Conservation (phyloP, 1,140 invertebrate genomes). For the Pseudomyrmex gracilis region DNA sequence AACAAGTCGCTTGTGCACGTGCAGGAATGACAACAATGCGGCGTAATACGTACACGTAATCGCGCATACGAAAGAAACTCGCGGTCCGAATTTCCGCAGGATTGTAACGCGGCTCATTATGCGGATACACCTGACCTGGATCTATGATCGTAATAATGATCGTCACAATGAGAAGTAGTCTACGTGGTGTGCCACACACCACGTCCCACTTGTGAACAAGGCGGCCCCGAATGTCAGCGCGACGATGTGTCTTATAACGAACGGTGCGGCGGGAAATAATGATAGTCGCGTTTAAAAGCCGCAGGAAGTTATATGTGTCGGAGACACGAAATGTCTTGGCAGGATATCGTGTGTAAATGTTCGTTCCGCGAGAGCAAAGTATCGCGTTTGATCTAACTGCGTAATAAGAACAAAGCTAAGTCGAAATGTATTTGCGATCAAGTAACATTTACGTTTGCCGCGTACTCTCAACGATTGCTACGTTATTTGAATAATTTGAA, state of each 20-base stretch:
- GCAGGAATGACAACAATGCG: slow-evolving; percentile 17
- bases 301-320: slow-evolving; percentile 67
- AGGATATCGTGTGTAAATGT: slow-evolving; percentile 60
- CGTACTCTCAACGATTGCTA: too few relatives aligned
- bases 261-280: slow-evolving; percentile 69
- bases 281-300: slow-evolving; percentile 65
- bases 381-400: slow-evolving; percentile 19
- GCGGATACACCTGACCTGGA: slow-evolving; percentile 74
- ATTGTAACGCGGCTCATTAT: slow-evolving; percentile 72
- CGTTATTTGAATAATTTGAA: too few relatives aligned
- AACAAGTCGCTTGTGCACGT: neutral
- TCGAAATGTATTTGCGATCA: neutral
- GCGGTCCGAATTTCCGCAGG: slow-evolving; percentile 48
- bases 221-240: slow-evolving; percentile 66
- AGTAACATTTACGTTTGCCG: too few relatives aligned
- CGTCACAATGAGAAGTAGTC: slow-evolving; percentile 47
- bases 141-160: slow-evolving; percentile 71
- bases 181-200: slow-evolving; percentile 35
- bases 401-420: neutral
- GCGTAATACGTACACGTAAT: neutral
- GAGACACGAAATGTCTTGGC: slow-evolving; percentile 66
- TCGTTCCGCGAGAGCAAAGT: neutral
- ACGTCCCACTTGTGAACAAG: slow-evolving; percentile 46
- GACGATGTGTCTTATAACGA: slow-evolving; percentile 68
- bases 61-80: slow-evolving; percentile 27